Conservation (phyloP, 2,113 vertebrate species). For the Pollimyrus isidori region DNA sequence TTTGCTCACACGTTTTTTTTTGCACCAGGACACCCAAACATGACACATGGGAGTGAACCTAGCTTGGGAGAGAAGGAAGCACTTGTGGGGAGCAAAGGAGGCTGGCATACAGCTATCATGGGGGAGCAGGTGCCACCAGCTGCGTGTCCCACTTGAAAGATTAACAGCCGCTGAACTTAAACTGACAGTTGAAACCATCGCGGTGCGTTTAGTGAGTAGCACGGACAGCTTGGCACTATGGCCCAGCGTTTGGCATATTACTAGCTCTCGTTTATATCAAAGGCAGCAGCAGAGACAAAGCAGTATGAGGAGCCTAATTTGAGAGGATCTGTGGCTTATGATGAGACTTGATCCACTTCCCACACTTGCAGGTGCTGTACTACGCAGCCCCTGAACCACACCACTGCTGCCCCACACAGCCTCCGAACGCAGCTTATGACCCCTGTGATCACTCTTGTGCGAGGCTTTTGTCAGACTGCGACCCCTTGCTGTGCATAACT, state of each 20-base stretch:
- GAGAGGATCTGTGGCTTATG: background rate
- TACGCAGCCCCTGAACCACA: background rate
- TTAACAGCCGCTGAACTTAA: background rate
- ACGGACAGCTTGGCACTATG: background rate
- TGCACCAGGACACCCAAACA: conserved; percentile 1
- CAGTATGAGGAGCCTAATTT: background rate
- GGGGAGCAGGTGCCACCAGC: background rate
- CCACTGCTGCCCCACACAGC: background rate
- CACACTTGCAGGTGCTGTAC: background rate
- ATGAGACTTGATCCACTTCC: background rate
- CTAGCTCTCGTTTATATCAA: background rate
- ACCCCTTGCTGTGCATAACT: background rate
- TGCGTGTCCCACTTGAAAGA: background rate
- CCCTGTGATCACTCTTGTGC: background rate
- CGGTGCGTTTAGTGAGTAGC: background rate
- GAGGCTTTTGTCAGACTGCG: background rate
- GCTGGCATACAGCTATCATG: background rate
- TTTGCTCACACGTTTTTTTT: conserved; percentile 43
- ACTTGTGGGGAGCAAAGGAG: background rate
- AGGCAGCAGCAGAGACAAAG: background rate
- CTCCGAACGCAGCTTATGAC: background rate
- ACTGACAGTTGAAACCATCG: background rate
- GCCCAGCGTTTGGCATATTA: background rate
- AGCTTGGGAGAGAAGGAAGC: background rate
- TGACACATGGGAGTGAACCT: background rate